Conservation (phyloP, 2,797 vertebrate species). For the Leptodactylus fallax region DNA sequence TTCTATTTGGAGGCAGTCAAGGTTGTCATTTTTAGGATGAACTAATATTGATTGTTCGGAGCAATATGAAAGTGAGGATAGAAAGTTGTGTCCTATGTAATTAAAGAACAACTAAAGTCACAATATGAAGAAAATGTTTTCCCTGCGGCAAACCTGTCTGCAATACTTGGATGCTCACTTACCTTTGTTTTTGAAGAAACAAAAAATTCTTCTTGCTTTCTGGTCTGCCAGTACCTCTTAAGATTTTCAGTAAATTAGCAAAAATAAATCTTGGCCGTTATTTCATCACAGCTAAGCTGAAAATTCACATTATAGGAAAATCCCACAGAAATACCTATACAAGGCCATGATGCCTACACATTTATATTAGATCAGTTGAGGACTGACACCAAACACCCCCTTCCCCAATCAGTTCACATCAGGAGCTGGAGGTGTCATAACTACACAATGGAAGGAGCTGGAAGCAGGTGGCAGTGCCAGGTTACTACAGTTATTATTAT, state of each 20-base stretch:
- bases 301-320: not conserved
- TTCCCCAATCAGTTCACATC: too few relatives aligned
- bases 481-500: too few relatives aligned
- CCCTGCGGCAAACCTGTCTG: not conserved
- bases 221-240: not conserved
- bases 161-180: not conserved
- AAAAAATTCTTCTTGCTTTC: too few relatives aligned
- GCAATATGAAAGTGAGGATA: not conserved
- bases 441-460: too few relatives aligned
- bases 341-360: too few relatives aligned
- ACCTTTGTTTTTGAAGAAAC: not conserved
- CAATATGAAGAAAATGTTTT: not conserved
- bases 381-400: too few relatives aligned
- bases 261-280: not conserved
- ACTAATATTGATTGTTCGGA: not conserved
- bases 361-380: too few relatives aligned
- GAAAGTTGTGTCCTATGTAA: conserved; percentile 18
- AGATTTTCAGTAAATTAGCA: not conserved
- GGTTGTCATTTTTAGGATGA: not conserved
- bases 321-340: too few relatives aligned
- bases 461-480: too few relatives aligned
- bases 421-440: too few relatives aligned
- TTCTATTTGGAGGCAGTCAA: not conserved
- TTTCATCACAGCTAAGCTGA: not conserved
- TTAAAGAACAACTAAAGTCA: not conserved